A percentile compares a stretch with the other conserved stretches of the same genome.
Conservation (phyloP, 2,797 vertebrate species). For the Sparus aurata region DNA sequence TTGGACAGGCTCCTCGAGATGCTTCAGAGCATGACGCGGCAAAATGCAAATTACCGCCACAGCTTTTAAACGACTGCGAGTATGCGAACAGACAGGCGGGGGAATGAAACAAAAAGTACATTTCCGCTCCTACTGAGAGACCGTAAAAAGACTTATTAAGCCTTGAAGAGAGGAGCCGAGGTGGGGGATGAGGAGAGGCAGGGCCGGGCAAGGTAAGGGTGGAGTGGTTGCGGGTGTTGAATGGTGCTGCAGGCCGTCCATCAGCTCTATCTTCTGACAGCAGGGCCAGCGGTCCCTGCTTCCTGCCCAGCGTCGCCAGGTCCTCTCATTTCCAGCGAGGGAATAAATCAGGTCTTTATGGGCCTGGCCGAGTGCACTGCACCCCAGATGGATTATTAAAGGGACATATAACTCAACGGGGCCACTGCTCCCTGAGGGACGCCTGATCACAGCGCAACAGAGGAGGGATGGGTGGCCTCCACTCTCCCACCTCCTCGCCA, state of each 20-base stretch:
- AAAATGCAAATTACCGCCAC: conserved; percentile 50
- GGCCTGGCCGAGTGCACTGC: conserved; percentile 73
- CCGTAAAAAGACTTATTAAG: conserved; percentile 58
- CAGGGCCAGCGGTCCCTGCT: conserved; percentile 68
- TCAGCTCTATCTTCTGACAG: conserved; percentile 82
- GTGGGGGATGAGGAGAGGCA: conserved; percentile 34
- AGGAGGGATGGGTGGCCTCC: conserved; percentile 68
- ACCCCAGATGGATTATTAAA: conserved; percentile 86
- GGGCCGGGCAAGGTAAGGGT: conserved; percentile 26
- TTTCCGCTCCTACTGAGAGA: conserved; percentile 38
- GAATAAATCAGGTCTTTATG: conserved; percentile 88
- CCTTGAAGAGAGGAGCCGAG: conserved; percentile 32
- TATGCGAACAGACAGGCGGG: conserved; percentile 30
- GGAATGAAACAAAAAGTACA: conserved; percentile 27
- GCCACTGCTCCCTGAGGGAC: conserved; percentile 77
- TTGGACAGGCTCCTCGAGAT: conserved; percentile 34
- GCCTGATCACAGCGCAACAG: conserved; percentile 73
- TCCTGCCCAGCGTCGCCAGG: conserved; percentile 62
- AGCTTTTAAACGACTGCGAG: conserved; percentile 47
- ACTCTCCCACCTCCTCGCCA: conserved; percentile 56
- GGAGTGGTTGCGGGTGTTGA: conserved; percentile 55
- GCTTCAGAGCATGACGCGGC: conserved; percentile 47
- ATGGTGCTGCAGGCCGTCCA: conserved; percentile 69
- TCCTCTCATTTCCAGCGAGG: conserved; percentile 81
- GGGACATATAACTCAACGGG: conserved; percentile 85